These are phyloP conservation scores for Xestia sexstrigata DNA, from an alignment of 2,888 invertebrate genomes.

Conservation along the genomic window DNA sequence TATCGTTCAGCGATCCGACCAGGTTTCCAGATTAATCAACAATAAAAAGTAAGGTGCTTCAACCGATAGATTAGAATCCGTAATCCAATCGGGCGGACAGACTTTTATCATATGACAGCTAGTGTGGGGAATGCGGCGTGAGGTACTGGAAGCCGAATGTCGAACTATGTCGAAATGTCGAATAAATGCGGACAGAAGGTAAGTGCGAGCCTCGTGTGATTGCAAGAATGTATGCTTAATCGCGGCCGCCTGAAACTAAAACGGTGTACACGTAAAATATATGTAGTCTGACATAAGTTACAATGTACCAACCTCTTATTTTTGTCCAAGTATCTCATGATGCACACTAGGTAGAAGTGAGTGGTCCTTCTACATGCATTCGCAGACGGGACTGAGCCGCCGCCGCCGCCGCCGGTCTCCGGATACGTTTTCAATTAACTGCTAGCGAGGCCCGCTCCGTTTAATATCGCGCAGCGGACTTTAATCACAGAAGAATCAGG, in stretches of 20 bases:
- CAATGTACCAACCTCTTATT: too few relatives aligned
- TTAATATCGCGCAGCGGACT: conserved; percentile 62
- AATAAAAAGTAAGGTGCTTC: conserved; percentile 14
- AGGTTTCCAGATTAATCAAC: conserved; percentile 12
- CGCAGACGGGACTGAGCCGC: neutral
- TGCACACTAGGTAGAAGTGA: neutral
- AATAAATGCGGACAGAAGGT: conserved; percentile 22
- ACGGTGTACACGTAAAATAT: neutral
- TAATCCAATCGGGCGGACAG: conserved; percentile 24
- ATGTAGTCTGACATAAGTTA: neutral
- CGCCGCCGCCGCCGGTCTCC: conserved; percentile 30
- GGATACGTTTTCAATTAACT: conserved; percentile 68
- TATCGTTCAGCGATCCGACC: neutral
- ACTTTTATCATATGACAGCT: conserved; percentile 36
- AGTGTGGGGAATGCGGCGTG: conserved; percentile 15
- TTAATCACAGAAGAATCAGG: conserved; percentile 64
- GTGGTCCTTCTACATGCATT: conserved; percentile 24
- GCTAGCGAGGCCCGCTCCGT: conserved; percentile 49
- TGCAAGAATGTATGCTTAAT: neutral
- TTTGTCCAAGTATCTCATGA: too few relatives aligned
- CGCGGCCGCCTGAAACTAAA: neutral
- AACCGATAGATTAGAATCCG: conserved; percentile 24
- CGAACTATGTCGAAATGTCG: neutral
- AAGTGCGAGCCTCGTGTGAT: neutral
- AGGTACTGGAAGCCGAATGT: neutral